Evolutionary conservation across 2,113 vertebrate species (phyloP), one percentile per base, ranked within the genome.

Genomic region (Capricornis sumatraensis): DNA sequence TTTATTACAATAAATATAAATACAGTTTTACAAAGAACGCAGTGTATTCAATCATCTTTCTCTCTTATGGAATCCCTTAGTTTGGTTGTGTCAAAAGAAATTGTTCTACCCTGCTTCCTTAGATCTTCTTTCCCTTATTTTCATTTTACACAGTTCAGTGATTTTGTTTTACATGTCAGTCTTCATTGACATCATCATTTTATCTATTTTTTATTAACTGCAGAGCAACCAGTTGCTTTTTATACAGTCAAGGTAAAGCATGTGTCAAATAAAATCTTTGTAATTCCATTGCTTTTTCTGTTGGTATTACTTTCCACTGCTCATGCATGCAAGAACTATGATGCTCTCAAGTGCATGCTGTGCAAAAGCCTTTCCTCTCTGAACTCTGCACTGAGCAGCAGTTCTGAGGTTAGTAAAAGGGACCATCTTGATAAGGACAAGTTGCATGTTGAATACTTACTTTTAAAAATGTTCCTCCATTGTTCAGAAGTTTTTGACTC

Each of bases 1-100:
- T 88, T 94, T 92, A 16, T 89, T 71, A 85, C 10, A 53, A 52
- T 91, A 33, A 85, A 74, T 92, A 16, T 78, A 84, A 88, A 57
- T 25, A 76, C 25, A 53, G 87, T 85, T 86, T 33, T 86, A 85
- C 71, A 71, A 81, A 97, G 28, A 85, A 43, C 0, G 19, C 30
- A 91, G 1, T 33, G 15, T 91, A 62, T 86, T 79, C 7, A 62
- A 33, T 79, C 52, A 30, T 85, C 33, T 64, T 88, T 76, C 30
- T 92, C 6, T 9, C 55, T 87, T 60, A 13, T 21, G 78, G n/a
- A 71, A 21, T 57, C 30, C 53, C 11, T 94, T 57, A 45, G 33
- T 82, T 76, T 90, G 60, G 17, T 83, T 87, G 90, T 74, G 5
- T 47, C 53, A 79, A 27, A 23, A 52, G 10, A 36, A 79, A 58